Base-by-base conservation (phyloP, 2,888 invertebrate genomes). In the Aporophyla nigra region DNA sequence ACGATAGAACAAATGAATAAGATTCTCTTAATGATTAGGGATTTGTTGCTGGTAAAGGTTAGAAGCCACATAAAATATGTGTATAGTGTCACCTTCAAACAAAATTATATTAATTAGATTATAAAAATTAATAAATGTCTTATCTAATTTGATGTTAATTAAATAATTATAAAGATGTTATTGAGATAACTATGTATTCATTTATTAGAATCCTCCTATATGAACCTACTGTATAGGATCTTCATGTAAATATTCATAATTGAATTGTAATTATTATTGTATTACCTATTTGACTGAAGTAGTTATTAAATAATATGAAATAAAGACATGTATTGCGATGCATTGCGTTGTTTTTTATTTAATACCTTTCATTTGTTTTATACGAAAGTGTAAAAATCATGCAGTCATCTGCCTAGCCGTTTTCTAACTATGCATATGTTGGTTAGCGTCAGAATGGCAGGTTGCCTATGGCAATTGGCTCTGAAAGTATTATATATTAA, bases 251-350 rank as follows among this genome's bases (percentile, higher is more conserved):
- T 85, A 85, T 77, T 85, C 71, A 75, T 46, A 51, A 77, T 59
- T 51, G 76, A 74, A 78, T 73, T 87, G 71, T 85, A 74, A 69
- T 58, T 76, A 78, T 68, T 65, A 78, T 69, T 85, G 69, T 82
- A 71, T 78, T 86, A 86, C 67, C 59, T 87, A 85, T 85, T 74
- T 68, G 85, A 85, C 85, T 85, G 85, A 85, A 78, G 71, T 85
- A 87, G 88, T 78, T 82, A 72, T 71, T 76, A 82, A 85, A 75
- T 82, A 65, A 71, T 70, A 70, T 75, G 59, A 74, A 85, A 76
- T 87, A 87, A 85, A 85, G 86, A 86, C 86, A 74, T 83, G 76
- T 86, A 87, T 74, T 86, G 63, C 78, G 56, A 68, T 72, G 67
- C 49, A 74, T 53, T 12, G 9, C 16, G 7, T 56, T n/a, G 14